phyloP scores from a whole-genome alignment of 2,113 vertebrate genomes.

The Spilogale gracilis region DNA sequence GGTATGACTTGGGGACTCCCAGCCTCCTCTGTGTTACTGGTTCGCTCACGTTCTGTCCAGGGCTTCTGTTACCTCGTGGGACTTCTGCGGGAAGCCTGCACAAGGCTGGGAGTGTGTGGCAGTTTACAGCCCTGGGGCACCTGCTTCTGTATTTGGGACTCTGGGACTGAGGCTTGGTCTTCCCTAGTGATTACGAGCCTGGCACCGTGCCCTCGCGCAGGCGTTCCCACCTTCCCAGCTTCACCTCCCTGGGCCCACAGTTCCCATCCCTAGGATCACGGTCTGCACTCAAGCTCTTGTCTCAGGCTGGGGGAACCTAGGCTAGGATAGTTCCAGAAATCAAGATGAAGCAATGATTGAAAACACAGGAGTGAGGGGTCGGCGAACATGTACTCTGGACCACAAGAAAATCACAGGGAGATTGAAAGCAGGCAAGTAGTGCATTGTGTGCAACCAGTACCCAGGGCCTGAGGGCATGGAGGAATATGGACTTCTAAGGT shows the following conservation, averaged over 20 bases:
- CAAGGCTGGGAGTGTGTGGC: not conserved
- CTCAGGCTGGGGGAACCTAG: not conserved
- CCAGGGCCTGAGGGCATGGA: not conserved
- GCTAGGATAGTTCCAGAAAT: not conserved
- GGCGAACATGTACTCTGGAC: not conserved
- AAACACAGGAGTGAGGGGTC: not conserved
- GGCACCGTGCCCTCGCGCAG: accelerated
- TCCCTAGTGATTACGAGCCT: not conserved
- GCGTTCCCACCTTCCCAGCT: not conserved
- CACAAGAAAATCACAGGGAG: not conserved
- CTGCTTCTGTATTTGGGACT: not conserved
- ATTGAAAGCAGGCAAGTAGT: not conserved
- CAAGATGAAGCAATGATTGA: not conserved
- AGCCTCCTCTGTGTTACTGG: not conserved
- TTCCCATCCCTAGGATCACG: not conserved
- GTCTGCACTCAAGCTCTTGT: not conserved
- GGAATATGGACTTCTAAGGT: not conserved
- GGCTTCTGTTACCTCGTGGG: not conserved
- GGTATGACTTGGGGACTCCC: not conserved
- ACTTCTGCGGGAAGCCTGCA: not conserved
- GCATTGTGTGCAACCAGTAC: not conserved
- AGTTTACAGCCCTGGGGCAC: not conserved
- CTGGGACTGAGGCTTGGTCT: not conserved
- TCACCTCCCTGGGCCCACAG: not conserved
- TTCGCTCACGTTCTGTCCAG: not conserved